Evolutionary conservation across 1,140 invertebrate species (phyloP).

Genomic region (Medauroidea extradentata): DNA sequence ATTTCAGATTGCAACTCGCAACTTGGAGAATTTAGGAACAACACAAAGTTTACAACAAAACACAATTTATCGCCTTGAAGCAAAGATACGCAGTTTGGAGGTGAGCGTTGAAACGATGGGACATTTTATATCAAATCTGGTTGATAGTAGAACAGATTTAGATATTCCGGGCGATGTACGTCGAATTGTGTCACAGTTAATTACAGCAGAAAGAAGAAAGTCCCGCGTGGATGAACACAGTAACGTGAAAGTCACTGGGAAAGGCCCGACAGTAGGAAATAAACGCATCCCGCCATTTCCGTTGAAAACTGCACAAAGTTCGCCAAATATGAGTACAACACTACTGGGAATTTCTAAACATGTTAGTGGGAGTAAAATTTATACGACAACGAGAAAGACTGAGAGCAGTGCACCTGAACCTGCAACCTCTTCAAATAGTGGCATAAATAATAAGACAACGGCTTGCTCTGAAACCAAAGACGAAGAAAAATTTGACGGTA

Average conservation of each 20-base stretch:
- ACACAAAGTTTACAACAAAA: slow-evolving; percentile 53
- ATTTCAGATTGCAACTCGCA: slow-evolving; percentile 53
- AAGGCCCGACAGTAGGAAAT: slow-evolving; percentile 1
- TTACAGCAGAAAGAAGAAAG: slow-evolving; percentile 44
- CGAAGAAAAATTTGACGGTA: not conserved
- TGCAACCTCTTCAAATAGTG: not conserved
- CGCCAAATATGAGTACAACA: slow-evolving; percentile 46
- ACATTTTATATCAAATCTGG: slow-evolving; percentile 54
- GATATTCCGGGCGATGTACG: slow-evolving; percentile 61
- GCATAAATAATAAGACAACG: not conserved
- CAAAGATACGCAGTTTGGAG: slow-evolving; percentile 58
- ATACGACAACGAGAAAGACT: not conserved
- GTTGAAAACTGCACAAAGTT: slow-evolving; percentile 44
- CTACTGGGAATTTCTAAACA: slow-evolving; percentile 35
- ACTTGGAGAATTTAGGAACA: slow-evolving; percentile 57
- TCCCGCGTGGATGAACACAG: slow-evolving; percentile 37
- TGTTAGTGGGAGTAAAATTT: not conserved
- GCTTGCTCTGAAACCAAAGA: not conserved
- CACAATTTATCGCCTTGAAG: slow-evolving; percentile 54
- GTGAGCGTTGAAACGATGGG: slow-evolving; percentile 58
- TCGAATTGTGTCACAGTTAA: slow-evolving; percentile 56
- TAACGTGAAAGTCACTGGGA: slow-evolving; percentile 26
- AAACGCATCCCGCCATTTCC: slow-evolving; percentile 35
- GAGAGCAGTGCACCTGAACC: not conserved
- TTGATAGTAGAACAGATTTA: slow-evolving; percentile 52